These are phyloP conservation scores for Arrhopalites spinosus DNA, from an alignment of 2,888 invertebrate species.

Conservation along the genomic window DNA sequence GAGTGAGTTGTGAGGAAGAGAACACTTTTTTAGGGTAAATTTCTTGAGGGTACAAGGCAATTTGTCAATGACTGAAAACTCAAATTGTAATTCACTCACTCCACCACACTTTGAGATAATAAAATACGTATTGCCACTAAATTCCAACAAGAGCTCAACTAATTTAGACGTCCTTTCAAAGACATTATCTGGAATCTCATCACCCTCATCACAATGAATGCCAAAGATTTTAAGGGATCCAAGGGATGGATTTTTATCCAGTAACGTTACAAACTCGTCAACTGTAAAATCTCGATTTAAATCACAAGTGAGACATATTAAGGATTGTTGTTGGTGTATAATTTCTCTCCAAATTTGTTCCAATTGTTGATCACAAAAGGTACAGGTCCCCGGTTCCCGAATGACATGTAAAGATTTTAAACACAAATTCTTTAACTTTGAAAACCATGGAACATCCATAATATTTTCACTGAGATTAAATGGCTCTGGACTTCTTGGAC, in stretches of 20 bases:
- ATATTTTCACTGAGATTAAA: neutral
- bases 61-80: conserved; percentile 26
- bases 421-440: conserved; percentile 22
- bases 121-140: neutral
- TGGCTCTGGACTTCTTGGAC: neutral
- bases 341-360: conserved; percentile 23
- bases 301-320: conserved; percentile 21
- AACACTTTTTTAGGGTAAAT: conserved; percentile 20
- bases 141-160: neutral
- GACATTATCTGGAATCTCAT: neutral
- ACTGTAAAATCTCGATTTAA: neutral
- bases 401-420: conserved; percentile 32
- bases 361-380: conserved; percentile 21
- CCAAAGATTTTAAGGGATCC: neutral
- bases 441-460: conserved; percentile 1
- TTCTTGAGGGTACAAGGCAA: conserved; percentile 33
- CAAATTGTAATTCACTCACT: neutral
- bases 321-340: conserved; percentile 18
- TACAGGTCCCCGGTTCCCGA: conserved; percentile 16
- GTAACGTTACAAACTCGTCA: neutral
- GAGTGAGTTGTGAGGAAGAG: conserved; percentile 13
- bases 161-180: neutral
- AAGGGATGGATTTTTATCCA: neutral
- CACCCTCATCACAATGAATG: neutral
- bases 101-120: neutral